A percentile compares a stretch with the other conserved stretches of the same genome.
These are phyloP conservation scores for Drosophila monieri DNA, from an alignment of 2,888 invertebrate genomes.

Conservation along the genomic window DNA sequence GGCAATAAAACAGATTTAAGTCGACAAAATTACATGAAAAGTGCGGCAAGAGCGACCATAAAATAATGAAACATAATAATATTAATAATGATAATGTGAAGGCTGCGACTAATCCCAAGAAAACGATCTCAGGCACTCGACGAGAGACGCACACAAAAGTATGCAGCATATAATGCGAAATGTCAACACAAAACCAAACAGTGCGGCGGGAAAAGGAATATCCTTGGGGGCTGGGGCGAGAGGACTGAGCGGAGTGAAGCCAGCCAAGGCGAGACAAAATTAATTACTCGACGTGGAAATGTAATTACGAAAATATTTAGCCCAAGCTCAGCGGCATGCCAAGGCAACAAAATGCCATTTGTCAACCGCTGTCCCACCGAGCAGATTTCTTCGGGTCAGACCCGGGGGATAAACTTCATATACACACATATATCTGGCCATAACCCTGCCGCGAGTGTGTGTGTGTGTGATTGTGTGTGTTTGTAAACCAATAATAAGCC, in stretches of 20 bases:
- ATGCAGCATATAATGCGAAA: conserved; percentile 76
- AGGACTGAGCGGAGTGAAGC: conserved; percentile 7
- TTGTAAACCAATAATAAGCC: conserved; percentile 65
- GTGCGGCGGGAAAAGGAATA: conserved; percentile 22
- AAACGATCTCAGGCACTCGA: conserved; percentile 58
- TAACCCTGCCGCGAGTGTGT: conserved; percentile 19
- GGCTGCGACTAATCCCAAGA: conserved; percentile 57
- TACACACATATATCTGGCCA: neutral
- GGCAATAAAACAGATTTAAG: conserved; percentile 75
- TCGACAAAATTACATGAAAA: conserved; percentile 58
- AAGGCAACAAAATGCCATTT: conserved; percentile 75
- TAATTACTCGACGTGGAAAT: conserved; percentile 83
- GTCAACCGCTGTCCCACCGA: conserved; percentile 57
- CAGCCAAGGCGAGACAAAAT: conserved; percentile 81
- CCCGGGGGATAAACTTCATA: conserved; percentile 41
- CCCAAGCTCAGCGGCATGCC: conserved; percentile 71
- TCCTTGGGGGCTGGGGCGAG: neutral
- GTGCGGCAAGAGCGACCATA: conserved; percentile 47
- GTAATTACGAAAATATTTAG: conserved; percentile 83
- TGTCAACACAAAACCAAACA: conserved; percentile 68
- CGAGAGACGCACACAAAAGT: conserved; percentile 62
- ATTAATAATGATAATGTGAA: conserved; percentile 47
- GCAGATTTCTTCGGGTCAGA: conserved; percentile 56
- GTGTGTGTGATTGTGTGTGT: conserved; percentile 31
- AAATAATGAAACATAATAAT: conserved; percentile 69